Evolutionary conservation across 2,113 vertebrate genomes (phyloP).

Genomic region (Campylomormyrus tamandua): DNA sequence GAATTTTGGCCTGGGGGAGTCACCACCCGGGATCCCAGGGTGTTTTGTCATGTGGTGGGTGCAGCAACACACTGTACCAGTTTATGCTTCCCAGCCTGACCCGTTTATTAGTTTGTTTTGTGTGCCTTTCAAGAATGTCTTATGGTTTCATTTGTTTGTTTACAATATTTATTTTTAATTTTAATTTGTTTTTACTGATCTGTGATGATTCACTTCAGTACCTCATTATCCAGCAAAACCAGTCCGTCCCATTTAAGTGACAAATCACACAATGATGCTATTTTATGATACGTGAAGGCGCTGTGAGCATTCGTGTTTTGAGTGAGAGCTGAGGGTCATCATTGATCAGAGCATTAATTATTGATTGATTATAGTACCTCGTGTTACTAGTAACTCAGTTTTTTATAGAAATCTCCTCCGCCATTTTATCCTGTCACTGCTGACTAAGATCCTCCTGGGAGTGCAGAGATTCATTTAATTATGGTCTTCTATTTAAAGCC

Average conservation of each 20-base stretch:
- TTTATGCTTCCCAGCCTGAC: not conserved
- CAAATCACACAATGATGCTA: not conserved
- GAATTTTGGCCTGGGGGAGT: not conserved
- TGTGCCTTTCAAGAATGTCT: not conserved
- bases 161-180: not conserved
- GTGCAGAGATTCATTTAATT: conserved; percentile 64
- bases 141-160: not conserved
- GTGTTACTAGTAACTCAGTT: not conserved
- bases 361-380: not conserved
- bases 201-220: not conserved
- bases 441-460: conserved; percentile 30
- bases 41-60: not conserved
- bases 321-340: not conserved
- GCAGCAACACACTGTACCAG: too few species aligned
- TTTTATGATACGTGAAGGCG: not conserved
- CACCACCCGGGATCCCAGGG: not conserved
- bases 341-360: not conserved
- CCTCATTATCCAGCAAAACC: not conserved
- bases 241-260: not conserved
- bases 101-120: not conserved
- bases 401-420: not conserved
- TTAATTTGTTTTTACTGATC: not conserved
- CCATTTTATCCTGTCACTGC: conserved; percentile 30
- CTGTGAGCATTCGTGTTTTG: not conserved
- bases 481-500: conserved; percentile 65